Conservation (phyloP, 2,113 vertebrate genomes). For the Mungos mungo region DNA sequence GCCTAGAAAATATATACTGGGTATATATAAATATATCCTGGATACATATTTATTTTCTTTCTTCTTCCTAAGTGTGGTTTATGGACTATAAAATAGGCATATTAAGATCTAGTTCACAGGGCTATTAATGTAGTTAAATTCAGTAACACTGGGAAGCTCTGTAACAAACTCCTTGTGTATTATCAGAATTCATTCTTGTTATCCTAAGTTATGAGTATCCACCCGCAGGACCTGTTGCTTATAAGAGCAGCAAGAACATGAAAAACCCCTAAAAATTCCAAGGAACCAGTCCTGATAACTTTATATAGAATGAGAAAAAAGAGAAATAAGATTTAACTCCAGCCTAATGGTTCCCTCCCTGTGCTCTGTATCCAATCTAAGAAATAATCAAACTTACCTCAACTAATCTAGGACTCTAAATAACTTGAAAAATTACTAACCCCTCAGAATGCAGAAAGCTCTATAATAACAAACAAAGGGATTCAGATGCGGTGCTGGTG, state of each 20-base stretch:
- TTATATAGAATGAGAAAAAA: not conserved
- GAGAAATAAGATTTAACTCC: not conserved
- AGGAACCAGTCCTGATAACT: not conserved
- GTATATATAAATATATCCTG: not conserved
- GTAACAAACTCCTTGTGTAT: not conserved
- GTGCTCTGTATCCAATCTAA: not conserved
- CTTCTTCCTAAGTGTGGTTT: not conserved
- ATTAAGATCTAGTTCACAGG: not conserved
- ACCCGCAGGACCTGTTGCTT: not conserved
- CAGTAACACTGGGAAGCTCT: not conserved
- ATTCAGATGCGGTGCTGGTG: not conserved
- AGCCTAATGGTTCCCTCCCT: not conserved
- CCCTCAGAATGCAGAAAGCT: not conserved
- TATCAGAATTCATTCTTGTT: conserved; percentile 7
- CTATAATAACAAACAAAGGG: not conserved
- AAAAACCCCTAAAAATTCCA: not conserved
- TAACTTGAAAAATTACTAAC: not conserved
- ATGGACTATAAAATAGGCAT: not conserved
- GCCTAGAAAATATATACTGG: not conserved
- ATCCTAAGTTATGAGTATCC: not conserved
- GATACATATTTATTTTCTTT: conserved; percentile 12
- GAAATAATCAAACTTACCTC: not conserved
- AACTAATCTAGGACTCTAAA: not conserved
- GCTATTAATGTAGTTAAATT: conserved; percentile 1
- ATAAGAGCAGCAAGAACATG: not conserved